Base-by-base conservation (phyloP, 2,797 vertebrate genomes). In the Eurystomus glaucurus region DNA sequence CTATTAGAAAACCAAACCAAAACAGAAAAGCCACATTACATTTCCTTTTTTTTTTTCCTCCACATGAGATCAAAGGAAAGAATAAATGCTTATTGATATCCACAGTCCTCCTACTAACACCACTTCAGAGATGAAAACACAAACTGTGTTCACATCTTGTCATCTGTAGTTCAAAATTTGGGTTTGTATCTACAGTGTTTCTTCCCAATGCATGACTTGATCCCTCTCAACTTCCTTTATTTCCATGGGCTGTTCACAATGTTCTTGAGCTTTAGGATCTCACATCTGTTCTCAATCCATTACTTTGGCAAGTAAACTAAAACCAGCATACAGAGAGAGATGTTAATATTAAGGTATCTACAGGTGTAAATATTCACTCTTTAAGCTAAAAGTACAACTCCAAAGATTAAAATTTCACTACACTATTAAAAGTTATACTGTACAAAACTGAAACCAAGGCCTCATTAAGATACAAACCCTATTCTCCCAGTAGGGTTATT, bases 61-160 rank as follows among this genome's bases (percentile, higher is more conserved):
- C 41, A 39, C 52, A 46, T 21, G 6, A 70, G 22, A 46, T 35
- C 3, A 41, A 5, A 1, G 37, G 28, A 76, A 82, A 69, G 39
- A 88, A 11, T 3, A 83, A 33, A 17, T 76, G 41, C 15, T 50
- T 52, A 61, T 8, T 15, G 6, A 70, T n/a, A 25, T 22, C 43
- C 16, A 81, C 45, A 46, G 29, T 75, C 26, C 58, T 43, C 10
- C 21, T 69, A 35, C 4, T 31, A 64, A 70, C 17, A 58, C 11
- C 76, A 0, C 48, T 31, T 65, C 2, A 82, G 23, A 89, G 41
- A 89, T 50, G 23, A 91, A 95, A 89, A 85, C 25, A 84, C n/a
- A 81, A 90, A 57, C 28, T 65, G 23, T 41, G 64, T 78, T 88
- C 80, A 91, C 88, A 94, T 39, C 61, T 93, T 81, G 57, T 61